These are phyloP conservation scores for Salminus brasiliensis DNA, from an alignment of 2,113 vertebrate genomes.

Conservation along the genomic window DNA sequence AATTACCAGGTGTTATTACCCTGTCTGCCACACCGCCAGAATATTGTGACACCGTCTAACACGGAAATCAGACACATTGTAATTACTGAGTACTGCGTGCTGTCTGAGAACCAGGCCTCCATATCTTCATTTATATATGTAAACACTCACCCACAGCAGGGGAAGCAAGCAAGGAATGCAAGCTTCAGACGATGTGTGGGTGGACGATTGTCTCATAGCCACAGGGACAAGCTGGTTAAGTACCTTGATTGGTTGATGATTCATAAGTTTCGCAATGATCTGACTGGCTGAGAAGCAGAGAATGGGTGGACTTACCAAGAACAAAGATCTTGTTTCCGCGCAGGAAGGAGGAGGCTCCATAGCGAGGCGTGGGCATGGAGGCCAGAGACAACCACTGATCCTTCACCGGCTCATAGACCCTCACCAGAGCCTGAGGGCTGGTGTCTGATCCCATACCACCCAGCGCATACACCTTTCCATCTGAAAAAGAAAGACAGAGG, in stretches of 20 bases:
- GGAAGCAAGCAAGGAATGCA: not conserved
- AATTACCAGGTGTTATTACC: constrained; percentile 46
- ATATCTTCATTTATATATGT: not conserved
- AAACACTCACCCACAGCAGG: not conserved
- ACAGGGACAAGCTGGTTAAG: constrained; percentile 6
- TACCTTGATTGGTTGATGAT: not conserved
- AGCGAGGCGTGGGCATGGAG: constrained; percentile 95
- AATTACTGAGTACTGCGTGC: constrained; percentile 30
- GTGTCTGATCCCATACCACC: constrained; percentile 95
- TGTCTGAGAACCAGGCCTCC: constrained; percentile 10
- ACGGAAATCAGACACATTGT: constrained; percentile 39
- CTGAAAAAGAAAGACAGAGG: constrained; percentile 72
- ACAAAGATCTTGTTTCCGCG: constrained; percentile 91
- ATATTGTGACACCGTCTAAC: constrained; percentile 45
- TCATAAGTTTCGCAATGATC: not conserved
- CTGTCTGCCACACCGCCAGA: constrained; percentile 24
- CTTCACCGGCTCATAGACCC: constrained; percentile 86
- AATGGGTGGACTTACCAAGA: constrained; percentile 73
- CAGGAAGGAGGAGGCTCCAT: constrained; percentile 88
- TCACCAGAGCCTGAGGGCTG: constrained; percentile 88
- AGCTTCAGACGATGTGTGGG: not conserved
- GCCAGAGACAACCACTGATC: constrained; percentile 89
- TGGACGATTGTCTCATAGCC: not conserved
- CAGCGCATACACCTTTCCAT: constrained; percentile 87
- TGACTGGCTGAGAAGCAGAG: not conserved